Conservation (phyloP, 2,797 vertebrate species). For the Falco columbarius region DNA sequence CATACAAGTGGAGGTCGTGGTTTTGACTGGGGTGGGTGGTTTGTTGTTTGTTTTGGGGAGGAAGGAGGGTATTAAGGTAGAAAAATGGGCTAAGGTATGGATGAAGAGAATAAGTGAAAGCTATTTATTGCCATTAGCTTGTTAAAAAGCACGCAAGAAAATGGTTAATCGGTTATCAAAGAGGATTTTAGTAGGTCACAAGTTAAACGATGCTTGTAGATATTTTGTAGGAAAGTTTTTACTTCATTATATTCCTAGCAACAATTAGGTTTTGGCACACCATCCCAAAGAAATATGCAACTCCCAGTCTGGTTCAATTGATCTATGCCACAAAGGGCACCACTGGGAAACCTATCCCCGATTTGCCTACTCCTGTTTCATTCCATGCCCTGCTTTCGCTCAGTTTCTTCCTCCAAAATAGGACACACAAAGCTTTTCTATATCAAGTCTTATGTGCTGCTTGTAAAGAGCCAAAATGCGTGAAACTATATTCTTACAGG, state of each 20-base stretch:
- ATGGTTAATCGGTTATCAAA: constrained; percentile 24
- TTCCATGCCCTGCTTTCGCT: constrained; percentile 21
- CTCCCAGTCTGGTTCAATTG: background rate
- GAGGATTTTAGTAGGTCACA: constrained; percentile 46
- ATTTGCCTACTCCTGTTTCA: constrained; percentile 20
- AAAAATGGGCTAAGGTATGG: background rate
- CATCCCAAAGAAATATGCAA: background rate
- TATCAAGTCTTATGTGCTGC: constrained; percentile 8
- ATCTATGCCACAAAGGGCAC: background rate
- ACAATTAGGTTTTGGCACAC: background rate
- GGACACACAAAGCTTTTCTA: constrained; percentile 38
- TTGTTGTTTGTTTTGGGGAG: background rate
- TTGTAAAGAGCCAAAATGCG: constrained; percentile 56
- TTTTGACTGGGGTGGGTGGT: background rate
- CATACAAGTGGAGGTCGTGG: background rate
- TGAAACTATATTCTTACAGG: constrained; percentile 19
- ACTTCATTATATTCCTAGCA: background rate
- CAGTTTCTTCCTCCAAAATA: constrained; percentile 52
- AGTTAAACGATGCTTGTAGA: constrained; percentile 8
- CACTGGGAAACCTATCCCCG: background rate
- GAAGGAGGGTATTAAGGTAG: rapidly evolving
- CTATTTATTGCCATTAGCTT: constrained; percentile 32
- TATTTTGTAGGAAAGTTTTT: constrained; percentile 3
- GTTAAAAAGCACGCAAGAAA: constrained; percentile 43
- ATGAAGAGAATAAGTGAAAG: background rate